Conservation (phyloP, 2,888 invertebrate genomes). For the Erpobdella octoculata region DNA sequence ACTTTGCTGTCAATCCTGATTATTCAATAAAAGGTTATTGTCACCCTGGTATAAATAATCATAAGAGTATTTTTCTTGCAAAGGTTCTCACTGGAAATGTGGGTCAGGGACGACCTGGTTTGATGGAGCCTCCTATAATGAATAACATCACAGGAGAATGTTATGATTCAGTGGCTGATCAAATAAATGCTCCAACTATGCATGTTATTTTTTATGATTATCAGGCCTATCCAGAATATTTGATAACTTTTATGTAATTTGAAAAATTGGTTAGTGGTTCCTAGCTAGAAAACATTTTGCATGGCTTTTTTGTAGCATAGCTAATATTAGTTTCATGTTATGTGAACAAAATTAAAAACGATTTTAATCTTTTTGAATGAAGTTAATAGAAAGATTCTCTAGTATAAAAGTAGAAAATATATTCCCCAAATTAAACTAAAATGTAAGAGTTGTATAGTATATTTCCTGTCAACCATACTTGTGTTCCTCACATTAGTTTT, state of each 20-base stretch:
- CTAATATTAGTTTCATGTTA: too few relatives aligned
- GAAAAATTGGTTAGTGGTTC: too few relatives aligned
- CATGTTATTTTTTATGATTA: conserved; percentile 27
- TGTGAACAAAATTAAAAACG: too few relatives aligned
- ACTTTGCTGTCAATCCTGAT: conserved; percentile 28
- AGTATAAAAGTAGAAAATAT: too few relatives aligned
- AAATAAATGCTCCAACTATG: conserved; percentile 18
- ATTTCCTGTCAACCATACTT: too few relatives aligned
- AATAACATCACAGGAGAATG: not conserved
- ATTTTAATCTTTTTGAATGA: too few relatives aligned
- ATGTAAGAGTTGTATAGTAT: too few relatives aligned
- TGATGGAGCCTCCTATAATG: conserved; percentile 26
- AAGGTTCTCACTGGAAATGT: conserved; percentile 26
- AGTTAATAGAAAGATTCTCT: too few relatives aligned
- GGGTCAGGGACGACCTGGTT: conserved; percentile 13
- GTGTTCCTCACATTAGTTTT: too few relatives aligned
- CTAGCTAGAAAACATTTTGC: too few relatives aligned
- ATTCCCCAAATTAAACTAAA: too few relatives aligned
- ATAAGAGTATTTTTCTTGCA: not conserved
- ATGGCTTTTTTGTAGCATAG: too few relatives aligned
- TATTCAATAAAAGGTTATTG: conserved; percentile 28
- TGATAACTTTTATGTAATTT: conserved; percentile 16
- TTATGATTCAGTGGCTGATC: conserved; percentile 30
- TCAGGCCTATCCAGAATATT: conserved; percentile 24
- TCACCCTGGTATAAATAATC: not conserved